A percentile compares a stretch with the other conserved stretches of the same genome.
Evolutionary conservation across 2,113 vertebrate genomes (phyloP).

Genomic region (Gavia stellata): DNA sequence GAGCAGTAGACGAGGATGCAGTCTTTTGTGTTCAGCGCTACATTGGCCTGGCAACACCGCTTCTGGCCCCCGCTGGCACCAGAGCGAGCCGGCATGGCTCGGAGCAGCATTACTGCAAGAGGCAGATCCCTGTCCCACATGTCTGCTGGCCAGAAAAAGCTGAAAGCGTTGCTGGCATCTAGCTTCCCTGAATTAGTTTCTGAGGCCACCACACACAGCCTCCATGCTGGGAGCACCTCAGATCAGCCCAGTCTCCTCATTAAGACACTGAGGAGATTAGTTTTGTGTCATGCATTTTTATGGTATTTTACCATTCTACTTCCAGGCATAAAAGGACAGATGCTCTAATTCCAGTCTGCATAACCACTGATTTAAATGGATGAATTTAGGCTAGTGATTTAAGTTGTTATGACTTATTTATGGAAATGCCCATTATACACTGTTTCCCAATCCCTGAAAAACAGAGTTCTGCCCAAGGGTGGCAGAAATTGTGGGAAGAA

Average conservation of each 20-base stretch:
- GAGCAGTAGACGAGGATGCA: rapidly evolving
- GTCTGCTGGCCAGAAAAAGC: background rate
- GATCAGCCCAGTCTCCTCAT: background rate
- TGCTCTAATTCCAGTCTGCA: background rate
- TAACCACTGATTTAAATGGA: background rate
- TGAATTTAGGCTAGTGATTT: background rate
- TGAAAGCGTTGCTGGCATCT: background rate
- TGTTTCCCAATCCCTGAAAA: background rate
- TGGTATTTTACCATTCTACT: background rate
- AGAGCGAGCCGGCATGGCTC: rapidly evolving
- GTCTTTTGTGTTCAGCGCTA: background rate
- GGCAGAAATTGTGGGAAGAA: background rate
- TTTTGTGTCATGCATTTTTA: background rate
- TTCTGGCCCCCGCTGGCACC: rapidly evolving
- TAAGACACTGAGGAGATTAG: background rate
- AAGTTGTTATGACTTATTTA: background rate
- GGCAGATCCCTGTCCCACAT: too few relatives aligned
- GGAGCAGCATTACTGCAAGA: background rate
- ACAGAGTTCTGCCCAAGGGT: background rate
- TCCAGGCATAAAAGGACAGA: background rate
- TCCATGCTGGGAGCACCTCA: background rate
- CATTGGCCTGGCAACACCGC: rapidly evolving
- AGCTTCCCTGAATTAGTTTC: background rate
- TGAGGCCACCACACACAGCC: background rate
- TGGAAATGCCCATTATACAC: background rate